Evolutionary conservation across 1,140 invertebrate genomes (phyloP).

Genomic region (Solenopsis fugax): DNA sequence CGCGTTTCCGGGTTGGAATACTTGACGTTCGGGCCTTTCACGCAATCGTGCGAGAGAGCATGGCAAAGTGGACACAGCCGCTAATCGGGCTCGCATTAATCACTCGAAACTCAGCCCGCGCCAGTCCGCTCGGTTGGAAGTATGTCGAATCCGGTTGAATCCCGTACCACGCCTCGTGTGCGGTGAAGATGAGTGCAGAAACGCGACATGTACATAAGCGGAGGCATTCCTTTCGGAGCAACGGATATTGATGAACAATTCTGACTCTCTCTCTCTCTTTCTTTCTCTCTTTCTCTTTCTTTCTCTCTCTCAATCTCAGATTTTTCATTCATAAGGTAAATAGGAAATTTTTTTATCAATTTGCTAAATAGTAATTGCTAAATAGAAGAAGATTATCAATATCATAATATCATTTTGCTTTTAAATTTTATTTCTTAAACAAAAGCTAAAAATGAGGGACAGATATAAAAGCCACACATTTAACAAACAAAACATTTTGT

Average conservation of each 20-base stretch:
- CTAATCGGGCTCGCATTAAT: slow-evolving; percentile 56
- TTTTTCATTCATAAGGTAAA: neutral
- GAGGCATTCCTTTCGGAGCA: neutral
- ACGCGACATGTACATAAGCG: neutral
- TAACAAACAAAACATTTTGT: too few relatives aligned
- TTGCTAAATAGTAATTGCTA: too few relatives aligned
- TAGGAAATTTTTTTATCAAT: neutral
- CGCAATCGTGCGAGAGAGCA: slow-evolving; percentile 48
- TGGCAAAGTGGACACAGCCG: slow-evolving; percentile 59
- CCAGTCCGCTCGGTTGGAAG: slow-evolving; percentile 41
- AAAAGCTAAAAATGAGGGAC: too few relatives aligned
- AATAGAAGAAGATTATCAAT: too few relatives aligned
- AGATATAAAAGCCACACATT: too few relatives aligned
- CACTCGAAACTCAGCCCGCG: slow-evolving; percentile 54
- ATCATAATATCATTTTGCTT: too few relatives aligned
- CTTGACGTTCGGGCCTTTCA: slow-evolving; percentile 60
- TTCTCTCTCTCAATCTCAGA: neutral
- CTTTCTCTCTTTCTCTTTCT: neutral
- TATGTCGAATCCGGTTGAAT: slow-evolving; percentile 62
- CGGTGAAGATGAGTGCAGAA: slow-evolving; percentile 16
- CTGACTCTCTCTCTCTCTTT: neutral
- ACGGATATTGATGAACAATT: neutral
- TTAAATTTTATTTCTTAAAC: too few relatives aligned
- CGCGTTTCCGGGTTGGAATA: slow-evolving; percentile 57
- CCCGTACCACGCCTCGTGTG: slow-evolving; percentile 17